Conservation (phyloP, 1,140 invertebrate genomes). For the Protaetia brevitarsis region DNA sequence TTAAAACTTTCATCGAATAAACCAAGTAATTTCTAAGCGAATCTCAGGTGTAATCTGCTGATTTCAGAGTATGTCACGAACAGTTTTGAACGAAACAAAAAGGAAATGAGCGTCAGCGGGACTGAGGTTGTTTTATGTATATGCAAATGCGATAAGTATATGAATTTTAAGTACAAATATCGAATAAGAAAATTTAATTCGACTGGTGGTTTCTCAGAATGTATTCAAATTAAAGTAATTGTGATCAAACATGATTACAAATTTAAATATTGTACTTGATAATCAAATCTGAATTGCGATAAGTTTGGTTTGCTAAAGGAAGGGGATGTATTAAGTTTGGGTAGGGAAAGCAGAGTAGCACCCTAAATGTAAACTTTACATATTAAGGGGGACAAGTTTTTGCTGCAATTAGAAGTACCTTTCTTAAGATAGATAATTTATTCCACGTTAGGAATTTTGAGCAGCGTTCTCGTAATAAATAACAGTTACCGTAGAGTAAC, state of each 20-base stretch:
- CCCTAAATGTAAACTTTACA: no score
- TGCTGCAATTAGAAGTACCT: no score
- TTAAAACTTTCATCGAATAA: neutral
- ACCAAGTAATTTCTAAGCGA: neutral
- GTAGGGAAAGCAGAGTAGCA: neutral
- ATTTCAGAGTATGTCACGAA: no score
- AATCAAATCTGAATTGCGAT: neutral
- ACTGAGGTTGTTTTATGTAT: no score
- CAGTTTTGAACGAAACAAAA: no score
- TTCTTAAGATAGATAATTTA: no score
- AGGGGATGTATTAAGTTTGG: neutral
- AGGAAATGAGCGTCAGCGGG: no score
- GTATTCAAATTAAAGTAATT: slow-evolving; percentile 3
- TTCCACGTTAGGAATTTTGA: no score
- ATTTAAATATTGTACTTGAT: slow-evolving; percentile 9
- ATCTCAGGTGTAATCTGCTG: no score
- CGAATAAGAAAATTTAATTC: neutral
- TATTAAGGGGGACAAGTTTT: no score
- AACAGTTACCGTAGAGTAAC: no score
- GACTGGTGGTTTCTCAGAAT: neutral
- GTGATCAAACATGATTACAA: slow-evolving; percentile 12
- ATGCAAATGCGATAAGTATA: neutral
- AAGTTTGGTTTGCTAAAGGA: neutral
- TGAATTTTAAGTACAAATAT: neutral
- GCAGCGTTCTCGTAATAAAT: no score